These are phyloP conservation scores for Petrolisthes manimaculis DNA, from an alignment of 2,888 invertebrate species.

Conservation along the genomic window DNA sequence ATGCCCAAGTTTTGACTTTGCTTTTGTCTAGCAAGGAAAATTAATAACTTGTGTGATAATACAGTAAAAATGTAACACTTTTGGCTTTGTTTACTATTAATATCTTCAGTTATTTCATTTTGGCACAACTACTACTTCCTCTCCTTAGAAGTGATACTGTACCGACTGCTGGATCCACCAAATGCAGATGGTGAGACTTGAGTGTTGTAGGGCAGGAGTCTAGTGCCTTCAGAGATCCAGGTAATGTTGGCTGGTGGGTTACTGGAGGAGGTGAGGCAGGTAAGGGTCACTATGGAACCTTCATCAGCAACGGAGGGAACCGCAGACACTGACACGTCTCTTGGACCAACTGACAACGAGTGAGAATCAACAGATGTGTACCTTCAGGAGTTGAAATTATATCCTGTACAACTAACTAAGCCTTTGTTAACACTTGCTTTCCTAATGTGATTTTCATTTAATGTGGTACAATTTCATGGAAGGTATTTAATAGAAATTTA, in stretches of 20 bases:
- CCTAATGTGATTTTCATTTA: too few relatives aligned
- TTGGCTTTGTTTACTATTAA: too few relatives aligned
- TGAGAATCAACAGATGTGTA: background rate
- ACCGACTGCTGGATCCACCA: constrained; percentile 86
- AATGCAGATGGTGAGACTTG: constrained; percentile 29
- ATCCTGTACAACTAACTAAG: too few relatives aligned
- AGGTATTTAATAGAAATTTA: too few relatives aligned
- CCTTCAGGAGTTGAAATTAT: too few relatives aligned
- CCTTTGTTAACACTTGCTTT: too few relatives aligned
- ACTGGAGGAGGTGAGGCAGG: constrained; percentile 91
- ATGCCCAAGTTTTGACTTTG: too few relatives aligned
- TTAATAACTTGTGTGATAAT: too few relatives aligned
- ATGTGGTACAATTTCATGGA: too few relatives aligned
- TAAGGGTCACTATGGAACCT: constrained; percentile 83
- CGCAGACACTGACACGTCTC: constrained; percentile 83
- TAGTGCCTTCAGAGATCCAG: constrained; percentile 86
- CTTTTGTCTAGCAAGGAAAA: too few relatives aligned
- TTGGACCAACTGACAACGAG: constrained; percentile 76
- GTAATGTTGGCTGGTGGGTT: constrained; percentile 88
- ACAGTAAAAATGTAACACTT: too few relatives aligned
- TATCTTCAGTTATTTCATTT: background rate
- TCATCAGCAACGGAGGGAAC: constrained; percentile 35
- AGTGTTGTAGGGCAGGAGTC: constrained; percentile 77
- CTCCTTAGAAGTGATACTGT: background rate
- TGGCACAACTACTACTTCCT: background rate